These are phyloP conservation scores for Eulithis testata DNA, from an alignment of 2,888 invertebrate species.

Conservation along the genomic window DNA sequence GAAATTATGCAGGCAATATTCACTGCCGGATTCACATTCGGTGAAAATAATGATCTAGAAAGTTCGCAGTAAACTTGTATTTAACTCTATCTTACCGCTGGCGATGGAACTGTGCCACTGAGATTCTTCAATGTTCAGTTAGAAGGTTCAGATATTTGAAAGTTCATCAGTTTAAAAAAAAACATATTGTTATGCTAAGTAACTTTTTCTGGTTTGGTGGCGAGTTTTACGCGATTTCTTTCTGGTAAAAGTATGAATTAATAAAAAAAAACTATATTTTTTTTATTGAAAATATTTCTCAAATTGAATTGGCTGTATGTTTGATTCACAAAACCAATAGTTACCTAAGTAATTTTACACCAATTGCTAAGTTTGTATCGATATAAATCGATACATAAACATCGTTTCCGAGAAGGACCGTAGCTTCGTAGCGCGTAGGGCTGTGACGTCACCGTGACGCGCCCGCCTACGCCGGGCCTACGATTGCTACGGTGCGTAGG, in stretches of 20 bases:
- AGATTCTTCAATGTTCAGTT: background rate
- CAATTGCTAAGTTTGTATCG: no score
- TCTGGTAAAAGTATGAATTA: no score
- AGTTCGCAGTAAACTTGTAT: constrained; percentile 64
- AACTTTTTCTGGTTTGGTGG: no score
- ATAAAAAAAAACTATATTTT: no score
- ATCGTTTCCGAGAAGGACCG: constrained; percentile 26
- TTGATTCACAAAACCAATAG: no score
- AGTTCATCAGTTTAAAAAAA: no score
- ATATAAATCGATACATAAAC: no score
- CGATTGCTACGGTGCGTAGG: constrained; percentile 56
- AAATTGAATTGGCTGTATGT: no score
- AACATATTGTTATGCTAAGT: no score
- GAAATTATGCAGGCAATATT: constrained; percentile 25
- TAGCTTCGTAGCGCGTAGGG: constrained; percentile 60
- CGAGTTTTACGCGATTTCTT: no score
- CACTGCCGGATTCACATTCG: constrained; percentile 25
- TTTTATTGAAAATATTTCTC: no score
- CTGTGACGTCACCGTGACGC: constrained; percentile 58
- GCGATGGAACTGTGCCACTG: constrained; percentile 8
- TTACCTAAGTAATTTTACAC: no score
- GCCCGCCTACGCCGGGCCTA: constrained; percentile 51
- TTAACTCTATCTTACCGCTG: constrained; percentile 67
- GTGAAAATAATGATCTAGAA: constrained; percentile 70
- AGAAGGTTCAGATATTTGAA: background rate